Evolutionary conservation across 2,888 invertebrate species (phyloP), one percentile per base, ranked within the genome.

Genomic region (Callimorpha dominula): DNA sequence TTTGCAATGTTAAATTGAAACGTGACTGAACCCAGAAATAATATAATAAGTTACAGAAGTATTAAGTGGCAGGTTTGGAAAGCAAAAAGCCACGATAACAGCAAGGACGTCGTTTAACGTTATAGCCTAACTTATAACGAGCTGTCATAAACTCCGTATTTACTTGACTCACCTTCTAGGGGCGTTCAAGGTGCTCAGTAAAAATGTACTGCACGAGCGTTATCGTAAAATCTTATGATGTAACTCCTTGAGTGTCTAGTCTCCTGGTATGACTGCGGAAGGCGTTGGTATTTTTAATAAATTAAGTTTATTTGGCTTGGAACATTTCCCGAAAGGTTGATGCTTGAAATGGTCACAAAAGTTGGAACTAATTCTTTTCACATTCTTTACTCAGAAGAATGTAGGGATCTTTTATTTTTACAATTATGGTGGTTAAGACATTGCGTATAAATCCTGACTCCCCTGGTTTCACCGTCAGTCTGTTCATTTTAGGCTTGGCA

Each of bases 81-180:
- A 87, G 90, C 86, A 88, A 89, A 90, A 91, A 89, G 90, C 88
- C 81, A 81, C 89, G 92, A 92, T 93, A 92, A 91, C 82, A 80
- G 81, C 77, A 76, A 77, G 82, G 81, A 84, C 89, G 90, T 92
- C 94, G 91, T 93, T 94, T 91, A 91, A 88, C 85, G 88, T 95
- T 94, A 94, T 89, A 90, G 89, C 87, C 91, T 69, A 94, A 95
- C 90, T 95, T 94, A 89, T 94, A 94, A 95, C 93, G 94, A 94
- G 92, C 84, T 86, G 90, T 88, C 92, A 91, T 95, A 94, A 95
- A 95, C 89, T 91, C 88, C 86, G 88, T 93, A 93, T 94, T 93
- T 94, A 93, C 94, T 92, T 87, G 89, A 89, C 88, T 92, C 88
- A 89, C 90, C 89, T 89, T 79, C 83, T 80, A 71, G 71, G 72